Evolutionary conservation across 2,797 vertebrate genomes (phyloP), one percentile per base, ranked within the genome.

Genomic region (Aldrovandia affinis): DNA sequence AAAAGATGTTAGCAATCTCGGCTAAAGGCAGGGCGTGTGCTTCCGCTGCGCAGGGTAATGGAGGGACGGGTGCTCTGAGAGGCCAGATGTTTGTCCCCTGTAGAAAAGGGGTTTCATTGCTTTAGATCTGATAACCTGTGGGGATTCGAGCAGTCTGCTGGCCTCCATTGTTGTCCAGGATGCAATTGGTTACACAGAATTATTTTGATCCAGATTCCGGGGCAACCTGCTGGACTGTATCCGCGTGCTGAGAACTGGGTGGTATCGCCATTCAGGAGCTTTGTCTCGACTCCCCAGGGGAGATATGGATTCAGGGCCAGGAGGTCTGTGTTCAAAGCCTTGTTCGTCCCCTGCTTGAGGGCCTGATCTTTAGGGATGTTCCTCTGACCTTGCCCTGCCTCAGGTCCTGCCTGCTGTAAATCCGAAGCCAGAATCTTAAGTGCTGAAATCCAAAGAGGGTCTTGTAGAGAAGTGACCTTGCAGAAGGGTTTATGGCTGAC

Each of bases 1-100:
- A 59, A 78, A 65, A 81, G 61, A 55, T 83, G 59, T 87, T 85
- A 85, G 85, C 81, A 36, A 39, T 86, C 79, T 81, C 82, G 9
- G 30, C 25, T 81, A 54, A 83, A 81, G 82, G 84, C 63, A 57
- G 84, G 77, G 79, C 68, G 85, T 77, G 80, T 81, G 80, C 82
- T 57, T 86, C 70, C n/a, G 28, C 63, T 65, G 63, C 25, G 59
- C 25, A 81, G 78, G 28, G 28, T n/a, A 77, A 80, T 12, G 47
- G 42, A 47, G 15, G 33, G 36, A 39, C 30, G 14, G 59, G 30
- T 36, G 44, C 15, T 1, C 57, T 52, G 57, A 39, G 78, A 77
- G 33, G 47, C 63, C 65, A 28, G 61, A 44, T 65, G 54, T 61
- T 85, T 85, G 50, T 33, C 39, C 73, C 36, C 18, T n/a, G 20